phyloP scores from a whole-genome alignment of 1,140 invertebrate species.

The Achatina immaculata region DNA sequence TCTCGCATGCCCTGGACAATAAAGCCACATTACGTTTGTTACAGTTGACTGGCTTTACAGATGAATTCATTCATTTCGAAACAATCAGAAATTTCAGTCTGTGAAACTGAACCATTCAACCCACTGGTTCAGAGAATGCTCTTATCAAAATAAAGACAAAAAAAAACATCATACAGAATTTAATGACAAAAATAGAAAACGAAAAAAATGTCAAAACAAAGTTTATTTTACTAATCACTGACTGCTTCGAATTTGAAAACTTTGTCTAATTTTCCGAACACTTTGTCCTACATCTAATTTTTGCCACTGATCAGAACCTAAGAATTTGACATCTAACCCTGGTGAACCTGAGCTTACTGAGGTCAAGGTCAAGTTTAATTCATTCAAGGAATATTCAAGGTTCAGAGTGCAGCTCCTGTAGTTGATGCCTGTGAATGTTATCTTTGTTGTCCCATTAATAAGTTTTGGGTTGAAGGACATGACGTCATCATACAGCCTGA shows the following conservation, averaged over 20 bases:
- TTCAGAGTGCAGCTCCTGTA: constrained; percentile 52
- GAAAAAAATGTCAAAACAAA: too few species aligned
- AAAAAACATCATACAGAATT: too few species aligned
- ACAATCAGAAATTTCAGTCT: too few species aligned
- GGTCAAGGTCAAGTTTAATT: constrained; percentile 19
- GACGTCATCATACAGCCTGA: constrained; percentile 62
- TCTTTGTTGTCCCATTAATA: constrained; percentile 53
- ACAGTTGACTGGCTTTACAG: too few species aligned
- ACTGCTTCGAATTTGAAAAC: constrained; percentile 17
- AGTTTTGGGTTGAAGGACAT: constrained; percentile 63
- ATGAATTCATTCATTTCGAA: too few species aligned
- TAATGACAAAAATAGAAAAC: too few species aligned
- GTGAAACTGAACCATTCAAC: too few species aligned
- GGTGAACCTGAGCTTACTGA: neutral
- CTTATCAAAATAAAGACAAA: too few species aligned
- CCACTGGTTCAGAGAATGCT: too few species aligned
- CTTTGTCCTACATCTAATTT: neutral
- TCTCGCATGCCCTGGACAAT: too few species aligned
- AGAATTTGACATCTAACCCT: constrained; percentile 16
- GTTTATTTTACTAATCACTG: too few species aligned
- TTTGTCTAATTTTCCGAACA: neutral
- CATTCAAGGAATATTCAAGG: constrained; percentile 36
- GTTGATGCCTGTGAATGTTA: constrained; percentile 62
- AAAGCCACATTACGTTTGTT: too few species aligned
- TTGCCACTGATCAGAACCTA: constrained; percentile 10